Evolutionary conservation across 2,888 invertebrate genomes (phyloP).

Genomic region (Isoperla grammatica): DNA sequence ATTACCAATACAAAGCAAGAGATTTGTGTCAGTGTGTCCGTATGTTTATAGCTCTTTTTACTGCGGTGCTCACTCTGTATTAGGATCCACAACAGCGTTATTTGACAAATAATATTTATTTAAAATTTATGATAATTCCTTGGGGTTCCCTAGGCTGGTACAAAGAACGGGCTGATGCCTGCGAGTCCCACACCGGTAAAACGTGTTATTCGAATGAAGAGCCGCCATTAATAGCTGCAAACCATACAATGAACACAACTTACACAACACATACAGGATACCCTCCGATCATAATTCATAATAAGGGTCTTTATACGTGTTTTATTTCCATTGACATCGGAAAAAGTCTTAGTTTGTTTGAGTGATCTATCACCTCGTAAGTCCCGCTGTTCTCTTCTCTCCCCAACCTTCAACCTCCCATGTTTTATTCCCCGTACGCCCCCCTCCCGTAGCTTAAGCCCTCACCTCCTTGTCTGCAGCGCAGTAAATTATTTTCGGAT

Average conservation of each 20-base stretch:
- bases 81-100: too few species aligned
- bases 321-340: slow-evolving; percentile 13
- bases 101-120: slow-evolving; percentile 1
- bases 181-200: slow-evolving; percentile 2
- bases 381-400: slow-evolving; percentile 22
- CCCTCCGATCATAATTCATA: slow-evolving; percentile 21
- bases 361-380: slow-evolving; percentile 23
- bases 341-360: slow-evolving; percentile 11
- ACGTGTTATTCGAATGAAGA: slow-evolving; percentile 18
- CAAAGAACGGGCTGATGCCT: background rate
- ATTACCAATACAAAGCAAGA: too few species aligned
- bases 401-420: slow-evolving; percentile 11
- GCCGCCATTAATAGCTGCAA: slow-evolving; percentile 16
- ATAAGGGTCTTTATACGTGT: slow-evolving; percentile 19
- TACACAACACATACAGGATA: slow-evolving; percentile 1
- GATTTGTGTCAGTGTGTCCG: too few species aligned
- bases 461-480: slow-evolving; percentile 16
- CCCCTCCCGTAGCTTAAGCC: background rate
- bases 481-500: slow-evolving; percentile 24
- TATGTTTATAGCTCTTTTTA: too few species aligned
- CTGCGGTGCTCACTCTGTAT: too few species aligned
- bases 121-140: slow-evolving; percentile 11
- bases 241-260: slow-evolving; percentile 12
- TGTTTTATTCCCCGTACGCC: slow-evolving; percentile 17
- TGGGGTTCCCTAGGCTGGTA: slow-evolving; percentile 3